Evolutionary conservation across 2,797 vertebrate species (phyloP).

Genomic region (Tapera naevia): DNA sequence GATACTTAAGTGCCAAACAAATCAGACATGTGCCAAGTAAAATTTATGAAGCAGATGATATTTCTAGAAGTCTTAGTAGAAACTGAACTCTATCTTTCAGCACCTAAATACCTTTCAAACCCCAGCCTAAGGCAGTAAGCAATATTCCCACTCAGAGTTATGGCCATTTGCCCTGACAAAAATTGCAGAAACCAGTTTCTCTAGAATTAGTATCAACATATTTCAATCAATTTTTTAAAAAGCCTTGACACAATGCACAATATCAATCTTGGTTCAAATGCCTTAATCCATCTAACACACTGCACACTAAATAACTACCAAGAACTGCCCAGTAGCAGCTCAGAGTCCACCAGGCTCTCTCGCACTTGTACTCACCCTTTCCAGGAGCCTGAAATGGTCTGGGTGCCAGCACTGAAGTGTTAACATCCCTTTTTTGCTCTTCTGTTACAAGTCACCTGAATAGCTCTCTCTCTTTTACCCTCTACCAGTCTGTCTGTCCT

Average conservation of each 20-base stretch:
- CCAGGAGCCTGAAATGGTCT: neutral
- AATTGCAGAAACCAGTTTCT: slow-evolving; percentile 1
- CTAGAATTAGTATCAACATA: neutral
- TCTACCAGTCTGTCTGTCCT: neutral
- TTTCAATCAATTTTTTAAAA: neutral
- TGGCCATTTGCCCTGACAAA: neutral
- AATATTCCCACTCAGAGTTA: neutral
- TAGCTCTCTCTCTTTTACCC: neutral
- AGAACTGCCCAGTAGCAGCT: neutral
- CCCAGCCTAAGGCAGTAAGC: neutral
- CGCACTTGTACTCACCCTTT: neutral
- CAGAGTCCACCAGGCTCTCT: neutral
- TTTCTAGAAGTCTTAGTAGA: neutral
- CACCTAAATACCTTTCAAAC: slow-evolving; percentile 10
- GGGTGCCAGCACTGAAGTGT: neutral
- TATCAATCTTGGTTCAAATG: neutral
- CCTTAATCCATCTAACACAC: neutral
- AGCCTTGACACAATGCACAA: neutral
- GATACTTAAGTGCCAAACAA: neutral
- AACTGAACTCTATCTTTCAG: neutral
- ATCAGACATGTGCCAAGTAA: neutral
- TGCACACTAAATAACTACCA: neutral
- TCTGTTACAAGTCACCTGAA: neutral
- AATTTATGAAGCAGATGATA: neutral
- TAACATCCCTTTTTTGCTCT: neutral